Evolutionary conservation across 1,140 invertebrate genomes (phyloP), one percentile per base, ranked within the genome.

Genomic region (Nebria ingens): DNA sequence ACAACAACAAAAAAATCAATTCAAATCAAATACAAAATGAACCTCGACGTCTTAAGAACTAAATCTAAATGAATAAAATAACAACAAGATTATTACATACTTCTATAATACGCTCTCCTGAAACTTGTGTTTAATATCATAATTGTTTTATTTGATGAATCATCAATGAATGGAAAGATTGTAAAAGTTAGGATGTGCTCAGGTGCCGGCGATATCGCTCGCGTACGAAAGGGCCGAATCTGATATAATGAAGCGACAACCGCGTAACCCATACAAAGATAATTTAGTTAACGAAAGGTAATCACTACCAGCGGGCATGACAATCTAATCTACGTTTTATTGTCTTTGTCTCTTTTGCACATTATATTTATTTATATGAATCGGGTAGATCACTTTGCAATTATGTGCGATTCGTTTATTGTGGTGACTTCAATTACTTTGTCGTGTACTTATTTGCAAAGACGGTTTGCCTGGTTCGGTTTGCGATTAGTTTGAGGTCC

Each of bases 161-260:
- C 29, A 54, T 34, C 6, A 34, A 9, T 34, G 25, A 34, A 34
- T 34, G 6, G 55, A 45, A 45, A 45, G 40, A 45, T 45, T 45
- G 40, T 45, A 45, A 12, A 45, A 45, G 40, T 45, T 45, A 45
- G 40, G 17, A 45, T 62, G 53, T 56, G 54, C 54, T 68, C 79
- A 93, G 91, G 84, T 97, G 65, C 97, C 96, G 66, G 96, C 96
- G 65, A 98, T 99, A 76, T 97, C 96, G 57, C 81, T 99, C 71
- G 96, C 96, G 65, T 99, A 99, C 78, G 97, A 99, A 81, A 82
- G 87, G 74, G 89, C 96, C 54, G 97, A 99, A 75, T 90, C 91
- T 62, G 96, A 99, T 78, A 99, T 99, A 74, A 99, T 99, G 97
- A 98, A 98, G 83, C 84, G 96, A 64, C 85, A 85, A 65, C 96